phyloP scores from a whole-genome alignment of 92 coral and sea anemone genomes.

The Galaxea fascicularis region DNA sequence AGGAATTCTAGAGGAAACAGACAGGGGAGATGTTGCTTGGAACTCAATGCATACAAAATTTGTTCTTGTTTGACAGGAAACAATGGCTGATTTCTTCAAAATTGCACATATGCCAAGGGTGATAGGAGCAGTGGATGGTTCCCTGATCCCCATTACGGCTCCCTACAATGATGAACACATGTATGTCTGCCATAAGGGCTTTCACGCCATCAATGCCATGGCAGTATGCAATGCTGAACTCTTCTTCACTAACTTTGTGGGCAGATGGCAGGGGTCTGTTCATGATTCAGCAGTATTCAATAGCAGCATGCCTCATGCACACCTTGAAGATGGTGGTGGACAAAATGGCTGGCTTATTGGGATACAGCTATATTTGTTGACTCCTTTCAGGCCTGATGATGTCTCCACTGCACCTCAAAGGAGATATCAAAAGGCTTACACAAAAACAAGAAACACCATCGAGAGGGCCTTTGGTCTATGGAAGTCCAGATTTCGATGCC shows the following conservation, averaged over 20 bases:
- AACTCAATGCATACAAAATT: neutral
- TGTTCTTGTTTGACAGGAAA: slow-evolving; percentile 25
- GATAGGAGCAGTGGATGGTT: slow-evolving; percentile 28
- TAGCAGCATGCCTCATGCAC: slow-evolving; percentile 16
- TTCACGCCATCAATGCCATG: slow-evolving; percentile 30
- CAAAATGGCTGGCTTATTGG: slow-evolving; percentile 38
- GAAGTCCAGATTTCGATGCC: slow-evolving; percentile 33
- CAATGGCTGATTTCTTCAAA: slow-evolving; percentile 36
- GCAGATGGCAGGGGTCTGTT: slow-evolving; percentile 25
- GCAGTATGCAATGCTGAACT: slow-evolving; percentile 30
- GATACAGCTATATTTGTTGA: slow-evolving; percentile 16
- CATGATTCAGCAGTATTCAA: no score
- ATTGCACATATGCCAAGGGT: slow-evolving; percentile 30
- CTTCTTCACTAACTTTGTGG: slow-evolving; percentile 23
- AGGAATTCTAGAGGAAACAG: slow-evolving; percentile 8
- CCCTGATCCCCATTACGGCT: slow-evolving; percentile 22
- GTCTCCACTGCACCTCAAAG: slow-evolving; percentile 31
- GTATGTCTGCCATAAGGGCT: slow-evolving; percentile 26
- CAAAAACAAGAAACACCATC: slow-evolving; percentile 13
- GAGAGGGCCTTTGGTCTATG: slow-evolving; percentile 38
- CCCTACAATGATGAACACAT: slow-evolving; percentile 15
- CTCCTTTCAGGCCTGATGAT: slow-evolving; percentile 33
- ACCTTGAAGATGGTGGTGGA: slow-evolving; percentile 30
- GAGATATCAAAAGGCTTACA: slow-evolving; percentile 24
- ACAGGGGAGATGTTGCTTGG: neutral